Evolutionary conservation across 2,888 invertebrate genomes (phyloP).

Genomic region (Drepana falcataria): DNA sequence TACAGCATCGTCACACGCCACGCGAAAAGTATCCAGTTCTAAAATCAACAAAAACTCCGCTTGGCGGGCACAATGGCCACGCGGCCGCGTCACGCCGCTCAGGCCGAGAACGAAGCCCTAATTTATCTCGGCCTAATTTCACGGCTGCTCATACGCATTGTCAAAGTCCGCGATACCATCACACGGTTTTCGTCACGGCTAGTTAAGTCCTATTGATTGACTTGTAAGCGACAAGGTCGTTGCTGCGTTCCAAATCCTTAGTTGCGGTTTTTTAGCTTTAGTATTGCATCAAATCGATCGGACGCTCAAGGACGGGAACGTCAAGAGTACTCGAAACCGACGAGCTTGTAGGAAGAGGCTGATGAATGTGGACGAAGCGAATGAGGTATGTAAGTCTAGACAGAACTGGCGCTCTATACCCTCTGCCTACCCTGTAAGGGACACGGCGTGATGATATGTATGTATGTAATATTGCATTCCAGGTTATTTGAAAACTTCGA

Average conservation of each 20-base stretch:
- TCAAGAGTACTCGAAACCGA: too few relatives aligned
- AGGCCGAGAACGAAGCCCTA: slow-evolving; percentile 58
- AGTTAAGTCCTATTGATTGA: slow-evolving; percentile 55
- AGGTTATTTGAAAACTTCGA: too few relatives aligned
- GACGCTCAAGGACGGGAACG: too few relatives aligned
- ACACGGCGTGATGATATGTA: too few relatives aligned
- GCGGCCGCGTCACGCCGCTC: slow-evolving; percentile 62
- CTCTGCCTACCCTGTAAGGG: too few relatives aligned
- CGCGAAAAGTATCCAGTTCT: slow-evolving; percentile 41
- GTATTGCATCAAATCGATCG: too few relatives aligned
- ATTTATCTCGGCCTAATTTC: slow-evolving; percentile 69
- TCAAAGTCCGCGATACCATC: slow-evolving; percentile 63
- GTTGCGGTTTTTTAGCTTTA: too few relatives aligned
- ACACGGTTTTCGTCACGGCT: slow-evolving; percentile 66
- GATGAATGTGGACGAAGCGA: too few relatives aligned
- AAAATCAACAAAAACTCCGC: slow-evolving; percentile 70
- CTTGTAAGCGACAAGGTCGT: slow-evolving; percentile 21
- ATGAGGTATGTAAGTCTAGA: too few relatives aligned
- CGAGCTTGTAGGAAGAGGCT: too few relatives aligned
- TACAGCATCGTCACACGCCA: slow-evolving; percentile 28
- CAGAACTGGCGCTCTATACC: too few relatives aligned
- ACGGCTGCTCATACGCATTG: slow-evolving; percentile 69
- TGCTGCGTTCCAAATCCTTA: not conserved
- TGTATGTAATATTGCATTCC: too few relatives aligned
- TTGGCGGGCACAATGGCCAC: slow-evolving; percentile 59